Base-by-base conservation (phyloP, 2,113 vertebrate genomes). In the Megaceryle maxima region DNA sequence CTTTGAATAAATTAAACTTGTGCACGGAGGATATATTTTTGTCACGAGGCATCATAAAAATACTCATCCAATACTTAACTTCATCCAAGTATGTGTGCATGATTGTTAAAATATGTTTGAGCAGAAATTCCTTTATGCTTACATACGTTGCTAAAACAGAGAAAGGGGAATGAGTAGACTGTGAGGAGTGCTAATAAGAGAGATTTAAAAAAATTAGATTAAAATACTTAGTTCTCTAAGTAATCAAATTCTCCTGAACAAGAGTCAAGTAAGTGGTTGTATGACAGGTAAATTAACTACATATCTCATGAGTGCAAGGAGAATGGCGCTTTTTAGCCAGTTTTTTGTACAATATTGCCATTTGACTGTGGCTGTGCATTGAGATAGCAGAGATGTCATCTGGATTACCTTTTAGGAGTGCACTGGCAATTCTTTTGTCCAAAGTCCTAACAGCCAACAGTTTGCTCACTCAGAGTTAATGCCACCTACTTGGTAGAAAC, bases 1-100 rank as follows among this genome's bases (percentile, higher is more conserved):
- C 31, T 88, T 76, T 80, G 76, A 95, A 72, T 77, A 85, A 68
- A 79, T 81, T 39, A 35, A 82, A 62, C 76, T 82, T 67, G 19
- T 90, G 53, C 68, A 21, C 48, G 80, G 78, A 69, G 43, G 50
- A 50, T 97, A 18, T 87, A 46, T 90, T 91, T 94, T 92, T 83
- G 48, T 90, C 37, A 16, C 70, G 17, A 95, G 59, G 53, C 72
- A 75, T 88, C 44, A 21, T 87, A 88, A 81, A 94, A 91, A 87
- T 75, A 41, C 73, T 96, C 64, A 48, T 11, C 41, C 31, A 50
- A 22, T 76, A 67, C 16, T 84, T 92, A 81, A 66, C 50, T 90
- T 88, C 1, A 1, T 91, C 81, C 66, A 64, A 81, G 22, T 67
- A 14, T 73, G 44, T 62, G n/a, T n/a, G 16, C 25, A 1, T 87